These are phyloP conservation scores for Apogon hyalosoma DNA, from an alignment of 2,797 vertebrate genomes.

Conservation along the genomic window DNA sequence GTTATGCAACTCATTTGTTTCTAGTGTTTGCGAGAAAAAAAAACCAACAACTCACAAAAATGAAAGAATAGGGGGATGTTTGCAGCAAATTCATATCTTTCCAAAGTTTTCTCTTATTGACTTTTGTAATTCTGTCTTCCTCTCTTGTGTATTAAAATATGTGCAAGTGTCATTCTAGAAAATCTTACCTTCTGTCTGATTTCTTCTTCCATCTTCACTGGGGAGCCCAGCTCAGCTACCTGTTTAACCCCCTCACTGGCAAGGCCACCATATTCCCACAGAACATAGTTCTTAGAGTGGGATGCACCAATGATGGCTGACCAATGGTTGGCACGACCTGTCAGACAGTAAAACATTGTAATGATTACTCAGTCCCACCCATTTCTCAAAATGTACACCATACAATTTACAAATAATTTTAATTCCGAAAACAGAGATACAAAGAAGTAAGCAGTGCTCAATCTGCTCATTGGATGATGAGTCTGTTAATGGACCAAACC, in stretches of 20 bases:
- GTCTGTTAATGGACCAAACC: constrained; percentile 7
- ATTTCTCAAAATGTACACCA: neutral
- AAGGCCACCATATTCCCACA: constrained; percentile 96
- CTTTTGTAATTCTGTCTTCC: neutral
- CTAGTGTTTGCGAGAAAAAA: neutral
- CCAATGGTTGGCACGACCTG: constrained; percentile 98
- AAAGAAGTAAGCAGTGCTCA: neutral
- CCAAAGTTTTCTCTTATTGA: neutral
- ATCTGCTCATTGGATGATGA: neutral
- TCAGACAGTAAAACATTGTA: constrained; percentile 20
- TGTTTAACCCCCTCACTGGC: constrained; percentile 95
- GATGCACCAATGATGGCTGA: constrained; percentile 97
- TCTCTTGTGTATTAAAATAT: neutral
- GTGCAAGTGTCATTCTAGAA: neutral
- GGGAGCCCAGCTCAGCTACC: constrained; percentile 95
- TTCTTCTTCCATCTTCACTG: constrained; percentile 99
- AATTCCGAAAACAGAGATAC: neutral
- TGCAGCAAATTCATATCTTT: too few species aligned
- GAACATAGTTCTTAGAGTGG: constrained; percentile 94
- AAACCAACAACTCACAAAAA: neutral
- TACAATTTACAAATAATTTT: neutral
- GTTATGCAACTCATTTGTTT: constrained; percentile 17
- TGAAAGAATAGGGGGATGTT: neutral
- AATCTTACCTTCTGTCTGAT: constrained; percentile 94
- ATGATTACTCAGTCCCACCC: constrained; percentile 4